Evolutionary conservation across 2,888 invertebrate species (phyloP).

Genomic region (Galerucella calmariensis): DNA sequence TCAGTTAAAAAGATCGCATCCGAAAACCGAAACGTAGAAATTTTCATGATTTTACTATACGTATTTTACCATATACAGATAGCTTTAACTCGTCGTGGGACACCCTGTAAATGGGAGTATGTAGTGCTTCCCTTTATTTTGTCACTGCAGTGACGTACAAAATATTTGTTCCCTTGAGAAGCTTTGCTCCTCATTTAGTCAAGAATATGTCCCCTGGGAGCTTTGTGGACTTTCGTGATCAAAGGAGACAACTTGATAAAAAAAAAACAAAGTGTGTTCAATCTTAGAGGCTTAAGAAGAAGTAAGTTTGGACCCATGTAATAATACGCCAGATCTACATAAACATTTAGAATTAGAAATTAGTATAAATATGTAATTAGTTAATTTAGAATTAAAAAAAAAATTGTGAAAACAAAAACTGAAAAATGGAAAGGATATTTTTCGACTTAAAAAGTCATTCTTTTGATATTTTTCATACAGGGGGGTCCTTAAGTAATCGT

Average conservation of each 20-base stretch:
- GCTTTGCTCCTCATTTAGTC: too few species aligned
- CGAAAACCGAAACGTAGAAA: too few species aligned
- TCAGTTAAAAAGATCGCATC: too few species aligned
- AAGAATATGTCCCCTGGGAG: too few species aligned
- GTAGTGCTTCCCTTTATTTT: too few species aligned
- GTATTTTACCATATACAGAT: too few species aligned
- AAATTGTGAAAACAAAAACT: constrained; percentile 9
- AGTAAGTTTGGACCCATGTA: constrained; percentile 28
- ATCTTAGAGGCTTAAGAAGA: constrained; percentile 39
- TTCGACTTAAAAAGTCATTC: constrained; percentile 14
- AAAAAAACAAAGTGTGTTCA: constrained; percentile 43
- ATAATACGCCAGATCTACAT: constrained; percentile 24
- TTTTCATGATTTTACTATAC: too few species aligned
- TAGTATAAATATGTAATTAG: constrained; percentile 22
- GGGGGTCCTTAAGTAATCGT: too few species aligned
- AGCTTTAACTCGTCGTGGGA: too few species aligned
- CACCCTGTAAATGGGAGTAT: too few species aligned
- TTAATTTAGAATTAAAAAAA: constrained; percentile 5
- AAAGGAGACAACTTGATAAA: constrained; percentile 11
- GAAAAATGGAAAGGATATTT: constrained; percentile 30
- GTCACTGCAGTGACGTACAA: too few species aligned
- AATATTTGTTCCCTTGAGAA: background rate
- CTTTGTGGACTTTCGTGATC: background rate
- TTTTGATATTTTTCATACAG: background rate
- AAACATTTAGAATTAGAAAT: constrained; percentile 2